These are phyloP conservation scores for Uropetala carovei DNA, from an alignment of 2,888 invertebrate genomes.

Conservation along the genomic window DNA sequence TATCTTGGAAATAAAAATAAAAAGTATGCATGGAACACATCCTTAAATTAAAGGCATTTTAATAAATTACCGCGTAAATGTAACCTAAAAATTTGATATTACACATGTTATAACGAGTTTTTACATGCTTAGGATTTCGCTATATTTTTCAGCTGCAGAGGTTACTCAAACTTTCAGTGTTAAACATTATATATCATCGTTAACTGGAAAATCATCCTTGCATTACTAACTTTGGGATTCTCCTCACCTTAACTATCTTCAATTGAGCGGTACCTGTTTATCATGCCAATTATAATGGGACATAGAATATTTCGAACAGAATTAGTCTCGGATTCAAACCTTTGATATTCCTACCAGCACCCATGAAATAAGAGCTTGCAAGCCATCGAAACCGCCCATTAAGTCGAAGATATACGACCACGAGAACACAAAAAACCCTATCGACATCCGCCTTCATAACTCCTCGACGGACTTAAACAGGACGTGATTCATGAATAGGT, in stretches of 20 bases:
- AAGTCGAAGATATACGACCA: conserved; percentile 26
- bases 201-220: too few species aligned
- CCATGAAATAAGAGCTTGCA: neutral
- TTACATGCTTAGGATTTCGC: too few species aligned
- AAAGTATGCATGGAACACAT: too few species aligned
- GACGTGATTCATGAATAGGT: conserved; percentile 32
- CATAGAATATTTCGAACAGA: neutral
- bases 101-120: too few species aligned
- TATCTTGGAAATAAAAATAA: too few species aligned
- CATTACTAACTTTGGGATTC: neutral
- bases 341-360: neutral
- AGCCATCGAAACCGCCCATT: neutral
- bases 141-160: too few species aligned
- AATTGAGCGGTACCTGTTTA: neutral
- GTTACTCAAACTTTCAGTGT: too few species aligned
- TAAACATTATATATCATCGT: too few species aligned
- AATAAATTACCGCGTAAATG: too few species aligned
- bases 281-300: neutral
- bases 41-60: too few species aligned
- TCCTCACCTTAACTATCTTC: neutral
- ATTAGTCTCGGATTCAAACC: neutral
- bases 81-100: too few species aligned
- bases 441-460: neutral
- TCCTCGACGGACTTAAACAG: neutral
- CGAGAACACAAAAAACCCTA: conserved; percentile 6